A percentile compares a stretch with the other conserved stretches of the same genome.
Evolutionary conservation across 2,113 vertebrate species (phyloP).

Genomic region (Eurypyga helias): DNA sequence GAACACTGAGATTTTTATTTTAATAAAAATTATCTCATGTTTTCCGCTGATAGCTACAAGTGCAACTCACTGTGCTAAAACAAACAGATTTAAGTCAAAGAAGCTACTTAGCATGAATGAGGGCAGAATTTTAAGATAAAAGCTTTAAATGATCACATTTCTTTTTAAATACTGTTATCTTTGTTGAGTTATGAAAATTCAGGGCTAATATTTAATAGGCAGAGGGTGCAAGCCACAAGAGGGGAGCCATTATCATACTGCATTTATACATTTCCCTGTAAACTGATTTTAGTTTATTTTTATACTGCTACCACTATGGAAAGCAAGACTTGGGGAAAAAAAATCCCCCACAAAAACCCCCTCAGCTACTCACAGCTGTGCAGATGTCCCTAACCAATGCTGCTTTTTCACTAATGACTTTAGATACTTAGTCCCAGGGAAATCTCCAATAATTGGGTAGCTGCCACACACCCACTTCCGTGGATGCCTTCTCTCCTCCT

Average conservation of each 20-base stretch:
- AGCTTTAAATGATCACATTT: neutral
- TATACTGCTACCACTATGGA: neutral
- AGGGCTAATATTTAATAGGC: neutral
- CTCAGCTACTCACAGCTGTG: neutral
- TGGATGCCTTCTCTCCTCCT: neutral
- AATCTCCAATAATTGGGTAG: neutral
- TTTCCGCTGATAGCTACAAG: neutral
- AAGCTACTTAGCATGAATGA: neutral
- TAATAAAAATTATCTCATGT: neutral
- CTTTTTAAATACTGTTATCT: neutral
- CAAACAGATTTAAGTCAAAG: neutral
- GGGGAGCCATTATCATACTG: neutral
- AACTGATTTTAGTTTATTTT: neutral
- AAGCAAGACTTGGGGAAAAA: neutral
- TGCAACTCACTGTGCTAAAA: neutral
- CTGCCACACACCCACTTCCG: neutral
- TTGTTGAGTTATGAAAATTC: neutral
- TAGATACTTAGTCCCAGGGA: neutral
- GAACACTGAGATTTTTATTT: neutral
- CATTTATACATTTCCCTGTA: neutral
- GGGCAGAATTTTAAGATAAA: neutral
- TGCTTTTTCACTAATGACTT: neutral
- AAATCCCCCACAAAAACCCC: neutral
- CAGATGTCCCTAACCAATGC: neutral
- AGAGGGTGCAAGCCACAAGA: neutral